Evolutionary conservation across 2,797 vertebrate genomes (phyloP).

Genomic region (Gymnothorax reevesii): DNA sequence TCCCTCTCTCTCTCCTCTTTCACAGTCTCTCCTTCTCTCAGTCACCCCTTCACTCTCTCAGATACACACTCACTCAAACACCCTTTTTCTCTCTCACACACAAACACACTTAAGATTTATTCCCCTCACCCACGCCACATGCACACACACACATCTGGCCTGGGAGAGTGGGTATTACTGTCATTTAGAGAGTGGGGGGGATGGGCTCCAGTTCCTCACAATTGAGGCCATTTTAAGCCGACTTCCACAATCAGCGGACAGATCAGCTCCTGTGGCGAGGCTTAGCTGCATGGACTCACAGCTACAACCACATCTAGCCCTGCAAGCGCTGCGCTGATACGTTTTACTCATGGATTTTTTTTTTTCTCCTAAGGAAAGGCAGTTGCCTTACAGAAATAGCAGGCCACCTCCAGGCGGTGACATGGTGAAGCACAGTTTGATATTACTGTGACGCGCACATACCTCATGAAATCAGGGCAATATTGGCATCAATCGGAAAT

Average conservation of each 20-base stretch:
- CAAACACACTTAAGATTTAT: background rate
- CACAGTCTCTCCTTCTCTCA: no score
- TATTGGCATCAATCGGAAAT: no score
- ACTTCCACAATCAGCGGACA: constrained; percentile 27
- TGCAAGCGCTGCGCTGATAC: background rate
- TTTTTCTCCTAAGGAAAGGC: no score
- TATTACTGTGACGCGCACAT: no score
- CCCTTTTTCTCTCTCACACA: background rate
- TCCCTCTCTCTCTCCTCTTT: no score
- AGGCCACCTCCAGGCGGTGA: no score
- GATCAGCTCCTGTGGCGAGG: constrained; percentile 19
- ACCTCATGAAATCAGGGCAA: no score
- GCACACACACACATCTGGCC: constrained; percentile 10
- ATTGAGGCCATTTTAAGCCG: constrained; percentile 31
- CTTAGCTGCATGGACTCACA: constrained; percentile 13
- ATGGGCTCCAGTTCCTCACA: background rate
- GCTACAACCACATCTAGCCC: background rate
- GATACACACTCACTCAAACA: background rate
- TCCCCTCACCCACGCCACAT: background rate
- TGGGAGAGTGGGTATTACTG: background rate
- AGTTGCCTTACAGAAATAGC: no score
- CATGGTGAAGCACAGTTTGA: no score
- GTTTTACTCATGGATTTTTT: no score
- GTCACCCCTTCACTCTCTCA: no score
- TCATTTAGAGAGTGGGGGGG: background rate